A percentile compares a stretch with the other conserved stretches of the same genome.
These are phyloP conservation scores for Troglohyphantes excavatus DNA, from an alignment of 2,888 invertebrate species.

Conservation along the genomic window DNA sequence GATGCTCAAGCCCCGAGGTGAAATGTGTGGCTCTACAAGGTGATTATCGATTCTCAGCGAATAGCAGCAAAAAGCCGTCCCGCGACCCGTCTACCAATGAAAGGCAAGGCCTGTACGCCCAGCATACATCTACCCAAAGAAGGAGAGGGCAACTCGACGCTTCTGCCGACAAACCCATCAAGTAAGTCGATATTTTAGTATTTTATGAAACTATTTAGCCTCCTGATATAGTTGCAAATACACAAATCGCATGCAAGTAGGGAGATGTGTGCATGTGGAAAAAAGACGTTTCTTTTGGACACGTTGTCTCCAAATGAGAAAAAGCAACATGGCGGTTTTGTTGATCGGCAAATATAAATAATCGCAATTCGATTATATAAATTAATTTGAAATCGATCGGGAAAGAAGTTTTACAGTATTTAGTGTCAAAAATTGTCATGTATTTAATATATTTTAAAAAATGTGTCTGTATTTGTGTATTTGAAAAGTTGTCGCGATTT, in stretches of 20 bases:
- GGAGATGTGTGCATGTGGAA: constrained; percentile 8
- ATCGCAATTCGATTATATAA: neutral
- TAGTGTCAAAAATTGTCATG: too few species aligned
- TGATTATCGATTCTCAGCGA: constrained; percentile 76
- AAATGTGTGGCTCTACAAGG: constrained; percentile 67
- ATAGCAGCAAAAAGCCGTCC: constrained; percentile 74
- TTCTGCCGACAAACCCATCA: constrained; percentile 65
- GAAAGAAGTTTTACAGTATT: too few species aligned
- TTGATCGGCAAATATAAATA: constrained; percentile 41
- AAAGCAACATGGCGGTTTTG: constrained; percentile 69
- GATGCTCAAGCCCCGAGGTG: constrained; percentile 35
- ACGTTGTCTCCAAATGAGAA: constrained; percentile 11
- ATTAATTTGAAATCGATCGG: too few species aligned
- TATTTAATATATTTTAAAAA: too few species aligned
- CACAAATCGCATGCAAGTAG: constrained; percentile 3
- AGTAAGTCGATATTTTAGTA: constrained; percentile 78
- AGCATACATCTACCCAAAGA: constrained; percentile 71
- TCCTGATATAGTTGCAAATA: constrained; percentile 37
- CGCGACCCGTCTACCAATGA: constrained; percentile 70
- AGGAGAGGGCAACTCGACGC: constrained; percentile 49
- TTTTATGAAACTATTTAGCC: constrained; percentile 62
- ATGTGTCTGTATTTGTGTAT: too few species aligned
- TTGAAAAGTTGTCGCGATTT: too few species aligned
- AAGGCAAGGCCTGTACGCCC: constrained; percentile 61
- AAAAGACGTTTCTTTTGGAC: constrained; percentile 41